Evolutionary conservation across 2,113 vertebrate species (phyloP), one percentile per base, ranked within the genome.

Genomic region (Larimichthys polyactis): DNA sequence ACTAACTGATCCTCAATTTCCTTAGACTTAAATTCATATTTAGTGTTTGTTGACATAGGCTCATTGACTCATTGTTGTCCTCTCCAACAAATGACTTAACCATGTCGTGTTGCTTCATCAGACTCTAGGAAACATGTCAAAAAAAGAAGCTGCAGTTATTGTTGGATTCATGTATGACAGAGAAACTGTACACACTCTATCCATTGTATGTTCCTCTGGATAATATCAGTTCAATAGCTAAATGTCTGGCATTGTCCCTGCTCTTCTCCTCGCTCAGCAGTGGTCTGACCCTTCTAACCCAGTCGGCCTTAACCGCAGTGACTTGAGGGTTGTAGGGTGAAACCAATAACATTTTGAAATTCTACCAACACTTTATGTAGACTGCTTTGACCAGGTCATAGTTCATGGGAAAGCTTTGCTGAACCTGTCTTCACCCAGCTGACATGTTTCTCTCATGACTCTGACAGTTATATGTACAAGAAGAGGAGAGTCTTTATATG

Each of bases 381-480:
- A 67, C 43, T 8, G 24, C 40, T 71, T 27, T 57, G 55, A 59
- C 19, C 65, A 27, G 75, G 80, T 87, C 84, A 79, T 57, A 72
- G 86, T 87, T 91, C 89, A 75, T 88, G 75, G 87, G 85, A 89
- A 83, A 67, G 48, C 55, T 82, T 79, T 63, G 52, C 60, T 73
- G 44, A 79, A 71, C 44, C 20, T 71, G 83, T 75, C 70, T 43
- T 73, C 46, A 71, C 75, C 58, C 36, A 32, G 20, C 59, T 73
- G 49, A 75, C 80, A 74, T 49, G 46, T 75, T 51, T 44, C 63
- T 64, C 51, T 59, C 54, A 27, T 55, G 52, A 2, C 40, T 49
- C 12, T 64, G 51, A 60, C 29, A 48, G 44, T 43, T 49, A 15
- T 59, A 11, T 46, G 32, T 51, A 36, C 9, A 62, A 49, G 12